phyloP scores from a whole-genome alignment of 2,797 vertebrate species.

The Lutjanus campechanus region DNA sequence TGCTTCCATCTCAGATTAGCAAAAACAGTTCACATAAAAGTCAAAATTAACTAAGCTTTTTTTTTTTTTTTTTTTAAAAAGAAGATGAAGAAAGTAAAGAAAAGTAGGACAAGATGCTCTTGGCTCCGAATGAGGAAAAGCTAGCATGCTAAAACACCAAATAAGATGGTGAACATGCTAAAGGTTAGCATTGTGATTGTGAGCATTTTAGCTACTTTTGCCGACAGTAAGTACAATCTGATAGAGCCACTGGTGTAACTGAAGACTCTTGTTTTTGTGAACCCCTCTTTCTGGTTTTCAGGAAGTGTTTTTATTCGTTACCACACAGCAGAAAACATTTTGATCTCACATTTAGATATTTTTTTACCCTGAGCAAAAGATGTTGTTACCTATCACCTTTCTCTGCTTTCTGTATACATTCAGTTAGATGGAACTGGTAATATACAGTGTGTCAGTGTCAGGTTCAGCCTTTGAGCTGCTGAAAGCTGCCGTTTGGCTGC shows the following conservation, averaged over 20 bases:
- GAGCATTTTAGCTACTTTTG: neutral
- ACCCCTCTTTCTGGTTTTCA: neutral
- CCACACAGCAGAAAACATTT: neutral
- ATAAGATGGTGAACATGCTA: neutral
- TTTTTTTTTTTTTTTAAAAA: too few species aligned
- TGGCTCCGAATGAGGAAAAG: neutral
- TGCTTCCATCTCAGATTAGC: neutral
- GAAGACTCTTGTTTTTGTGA: neutral
- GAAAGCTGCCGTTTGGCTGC: conserved; percentile 25
- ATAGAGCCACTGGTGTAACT: neutral
- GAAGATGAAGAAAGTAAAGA: neutral
- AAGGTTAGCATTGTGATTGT: neutral
- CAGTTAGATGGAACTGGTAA: neutral
- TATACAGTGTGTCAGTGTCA: neutral
- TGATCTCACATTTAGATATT: neutral
- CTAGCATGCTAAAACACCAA: neutral
- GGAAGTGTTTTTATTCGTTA: neutral
- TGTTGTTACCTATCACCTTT: neutral
- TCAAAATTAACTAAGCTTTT: neutral
- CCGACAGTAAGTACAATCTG: neutral
- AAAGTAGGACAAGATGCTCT: neutral
- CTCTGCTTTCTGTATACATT: neutral
- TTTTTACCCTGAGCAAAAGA: neutral
- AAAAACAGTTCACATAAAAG: neutral
- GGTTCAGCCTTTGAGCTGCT: neutral